Conservation (phyloP, 2,113 vertebrate genomes). For the Hyperoodon ampullatus region DNA sequence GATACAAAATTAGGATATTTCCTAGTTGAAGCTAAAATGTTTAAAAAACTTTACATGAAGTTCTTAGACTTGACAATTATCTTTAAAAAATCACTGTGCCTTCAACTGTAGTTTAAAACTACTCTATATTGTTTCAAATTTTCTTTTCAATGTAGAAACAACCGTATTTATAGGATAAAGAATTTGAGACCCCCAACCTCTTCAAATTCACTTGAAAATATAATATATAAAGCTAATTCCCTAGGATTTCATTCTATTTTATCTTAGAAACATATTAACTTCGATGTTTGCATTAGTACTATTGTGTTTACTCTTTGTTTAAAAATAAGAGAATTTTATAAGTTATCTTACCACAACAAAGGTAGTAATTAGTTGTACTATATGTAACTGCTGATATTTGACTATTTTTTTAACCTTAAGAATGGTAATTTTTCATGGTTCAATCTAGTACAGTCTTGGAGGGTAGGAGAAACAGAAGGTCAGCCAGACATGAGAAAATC, state of each 20-base stretch:
- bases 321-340: neutral
- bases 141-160: neutral
- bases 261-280: neutral
- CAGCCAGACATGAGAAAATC: neutral
- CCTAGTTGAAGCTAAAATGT: neutral
- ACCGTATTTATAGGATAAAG: neutral
- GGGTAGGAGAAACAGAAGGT: neutral
- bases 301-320: neutral
- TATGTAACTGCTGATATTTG: neutral
- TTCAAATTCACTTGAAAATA: neutral
- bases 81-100: neutral
- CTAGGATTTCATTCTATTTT: neutral
- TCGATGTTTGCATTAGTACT: neutral
- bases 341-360: neutral
- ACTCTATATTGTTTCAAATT: neutral
- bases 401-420: neutral
- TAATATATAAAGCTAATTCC: neutral
- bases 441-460: neutral
- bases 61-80: conserved; percentile 4
- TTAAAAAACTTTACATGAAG: neutral
- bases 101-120: neutral
- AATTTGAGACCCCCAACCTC: neutral
- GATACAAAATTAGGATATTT: conserved; percentile 49
- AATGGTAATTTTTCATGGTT: neutral
- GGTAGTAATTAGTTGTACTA: neutral